A percentile compares a stretch with the other conserved stretches of the same genome.
Conservation (phyloP, 2,113 vertebrate species). For the Lipophrys pholis region DNA sequence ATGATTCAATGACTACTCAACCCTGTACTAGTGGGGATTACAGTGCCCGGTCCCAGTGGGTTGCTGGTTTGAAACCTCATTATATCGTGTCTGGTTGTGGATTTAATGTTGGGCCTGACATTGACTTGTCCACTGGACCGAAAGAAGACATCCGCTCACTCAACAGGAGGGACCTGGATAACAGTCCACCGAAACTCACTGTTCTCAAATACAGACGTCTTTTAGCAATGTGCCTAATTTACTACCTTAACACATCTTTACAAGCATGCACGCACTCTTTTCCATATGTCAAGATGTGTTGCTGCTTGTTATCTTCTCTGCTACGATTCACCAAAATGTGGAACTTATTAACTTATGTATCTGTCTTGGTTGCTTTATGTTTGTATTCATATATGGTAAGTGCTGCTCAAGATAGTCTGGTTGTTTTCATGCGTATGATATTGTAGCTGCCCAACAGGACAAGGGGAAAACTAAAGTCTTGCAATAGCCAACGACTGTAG, state of each 20-base stretch:
- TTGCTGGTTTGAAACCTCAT: constrained; percentile 61
- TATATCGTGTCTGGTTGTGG: constrained; percentile 44
- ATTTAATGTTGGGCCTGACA: constrained; percentile 56
- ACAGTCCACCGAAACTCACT: constrained; percentile 4
- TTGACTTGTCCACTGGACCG: constrained; percentile 45
- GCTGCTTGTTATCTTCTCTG: too few relatives aligned
- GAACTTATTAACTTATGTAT: too few relatives aligned
- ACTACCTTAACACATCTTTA: background rate
- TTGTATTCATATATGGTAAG: too few relatives aligned
- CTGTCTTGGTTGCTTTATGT: too few relatives aligned
- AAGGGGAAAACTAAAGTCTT: too few relatives aligned
- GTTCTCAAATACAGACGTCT: background rate
- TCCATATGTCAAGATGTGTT: too few relatives aligned
- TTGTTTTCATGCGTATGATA: too few relatives aligned
- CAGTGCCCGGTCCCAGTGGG: constrained; percentile 26
- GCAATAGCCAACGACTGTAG: too few relatives aligned
- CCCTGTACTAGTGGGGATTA: constrained; percentile 38
- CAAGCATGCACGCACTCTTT: too few relatives aligned
- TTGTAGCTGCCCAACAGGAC: too few relatives aligned
- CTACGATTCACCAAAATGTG: too few relatives aligned
- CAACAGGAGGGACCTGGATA: constrained; percentile 44
- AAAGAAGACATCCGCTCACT: constrained; percentile 44
- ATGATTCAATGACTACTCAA: constrained; percentile 41
- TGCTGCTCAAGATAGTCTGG: too few relatives aligned
- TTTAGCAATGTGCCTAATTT: background rate